Evolutionary conservation across 2,797 vertebrate species (phyloP).

Genomic region (Sebastes vulpes): DNA sequence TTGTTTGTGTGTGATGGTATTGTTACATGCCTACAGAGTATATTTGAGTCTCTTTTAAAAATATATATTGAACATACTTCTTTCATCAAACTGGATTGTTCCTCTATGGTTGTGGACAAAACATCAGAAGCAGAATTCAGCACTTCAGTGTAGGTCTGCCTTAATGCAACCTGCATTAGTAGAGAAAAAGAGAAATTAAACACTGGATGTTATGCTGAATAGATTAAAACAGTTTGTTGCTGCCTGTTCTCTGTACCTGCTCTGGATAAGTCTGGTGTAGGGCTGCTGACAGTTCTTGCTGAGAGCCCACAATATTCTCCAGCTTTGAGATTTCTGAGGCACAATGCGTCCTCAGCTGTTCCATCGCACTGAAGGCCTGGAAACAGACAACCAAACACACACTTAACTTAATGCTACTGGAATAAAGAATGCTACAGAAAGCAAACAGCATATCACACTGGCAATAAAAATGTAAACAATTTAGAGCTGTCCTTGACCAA

Average conservation of each 20-base stretch:
- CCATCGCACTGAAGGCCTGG: conserved; percentile 86
- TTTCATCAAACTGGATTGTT: conserved; percentile 76
- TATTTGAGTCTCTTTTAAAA: not conserved
- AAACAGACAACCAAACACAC: conserved; percentile 22
- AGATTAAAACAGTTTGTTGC: not conserved
- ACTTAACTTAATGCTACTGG: not conserved
- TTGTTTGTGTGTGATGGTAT: not conserved
- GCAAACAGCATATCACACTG: not conserved
- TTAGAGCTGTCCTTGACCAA: too few species aligned
- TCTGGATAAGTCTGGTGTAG: conserved; percentile 79
- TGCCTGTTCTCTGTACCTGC: conserved; percentile 79
- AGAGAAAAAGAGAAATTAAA: not conserved
- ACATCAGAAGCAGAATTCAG: conserved; percentile 72
- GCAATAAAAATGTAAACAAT: not conserved
- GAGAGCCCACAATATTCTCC: conserved; percentile 84
- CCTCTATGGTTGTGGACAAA: conserved; percentile 76
- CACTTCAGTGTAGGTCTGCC: conserved; percentile 67
- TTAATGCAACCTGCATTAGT: conserved; percentile 81
- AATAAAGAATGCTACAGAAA: not conserved
- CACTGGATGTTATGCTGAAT: not conserved
- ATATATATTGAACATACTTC: conserved; percentile 62
- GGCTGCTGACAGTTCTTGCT: conserved; percentile 81
- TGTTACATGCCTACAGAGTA: not conserved
- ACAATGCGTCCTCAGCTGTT: conserved; percentile 86
- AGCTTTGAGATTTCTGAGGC: conserved; percentile 82